Evolutionary conservation across 2,888 invertebrate genomes (phyloP), one percentile per base, ranked within the genome.

Genomic region (Cremastinae sp.): DNA sequence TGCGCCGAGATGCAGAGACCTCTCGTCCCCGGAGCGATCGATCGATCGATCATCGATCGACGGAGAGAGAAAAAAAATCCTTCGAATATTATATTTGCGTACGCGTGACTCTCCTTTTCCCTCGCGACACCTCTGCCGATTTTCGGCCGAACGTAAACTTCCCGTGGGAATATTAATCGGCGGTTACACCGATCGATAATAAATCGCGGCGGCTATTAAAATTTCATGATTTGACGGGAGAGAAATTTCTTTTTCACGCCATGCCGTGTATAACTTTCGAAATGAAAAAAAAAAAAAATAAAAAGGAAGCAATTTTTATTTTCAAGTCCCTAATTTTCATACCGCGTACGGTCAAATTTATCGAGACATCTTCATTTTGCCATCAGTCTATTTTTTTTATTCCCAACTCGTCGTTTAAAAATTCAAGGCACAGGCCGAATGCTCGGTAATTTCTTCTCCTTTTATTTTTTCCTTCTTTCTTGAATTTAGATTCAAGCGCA

Each of bases 1-100:
- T 79, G 77, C 73, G 78, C 74, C 79, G 78, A 75, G 43, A 69
- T 74, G 43, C 62, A 16, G 47, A 9, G n/a, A 22, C 58, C 55
- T 35, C 56, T 49, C 49, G 53, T 64, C 49, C 9, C 22, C 0
- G 45, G n/a, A 56, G 55, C 43, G 62, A 72, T 62, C 62, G 75
- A 61, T 55, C 73, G 61, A 43, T 56, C 55, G 20, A 55, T 72
- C 72, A 62, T 68, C 45, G 55, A n/a, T n/a, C n/a, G n/a, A n/a
- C n/a, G n/a, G n/a, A 62, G 20, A 37, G 51, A 45, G 59, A 45
- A 18, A 68, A 69, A 56, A 20, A 56, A 12, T 14, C 14, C 14
- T 35, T 41, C 43, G 28, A 5, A 2, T 28, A n/a, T n/a, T n/a
- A n/a, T 28, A 28, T 28, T 28, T 45, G 55, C 43, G 61, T 37